A percentile compares a stretch with the other conserved stretches of the same genome.
These are phyloP conservation scores for Pipra filicauda DNA, from an alignment of 2,113 vertebrate genomes.

Conservation along the genomic window DNA sequence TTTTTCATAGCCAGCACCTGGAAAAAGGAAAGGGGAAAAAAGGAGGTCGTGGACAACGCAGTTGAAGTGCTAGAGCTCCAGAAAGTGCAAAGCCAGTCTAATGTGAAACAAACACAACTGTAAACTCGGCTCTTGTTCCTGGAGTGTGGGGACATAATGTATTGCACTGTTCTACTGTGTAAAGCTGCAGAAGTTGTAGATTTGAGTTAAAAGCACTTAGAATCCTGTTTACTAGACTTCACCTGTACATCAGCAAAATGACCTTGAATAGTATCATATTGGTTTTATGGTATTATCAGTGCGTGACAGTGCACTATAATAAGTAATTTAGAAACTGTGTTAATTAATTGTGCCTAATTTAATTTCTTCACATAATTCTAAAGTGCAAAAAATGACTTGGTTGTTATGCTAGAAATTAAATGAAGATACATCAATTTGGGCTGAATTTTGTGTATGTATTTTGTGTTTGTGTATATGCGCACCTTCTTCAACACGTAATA, in stretches of 20 bases:
- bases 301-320: not conserved
- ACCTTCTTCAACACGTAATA: not conserved
- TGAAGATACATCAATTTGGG: not conserved
- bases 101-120: constrained; percentile 10
- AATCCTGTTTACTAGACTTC: constrained; percentile 28
- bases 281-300: constrained; percentile 17
- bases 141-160: not conserved
- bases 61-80: constrained; percentile 1
- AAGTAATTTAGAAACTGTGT: constrained; percentile 30
- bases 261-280: constrained; percentile 60
- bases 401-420: constrained; percentile 21
- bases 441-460: constrained; percentile 4
- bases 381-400: not conserved
- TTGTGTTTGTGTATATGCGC: constrained; percentile 4
- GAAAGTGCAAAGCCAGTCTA: not conserved
- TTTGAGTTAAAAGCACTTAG: constrained; percentile 63
- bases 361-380: constrained; percentile 18
- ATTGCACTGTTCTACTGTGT: constrained; percentile 70
- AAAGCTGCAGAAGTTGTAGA: constrained; percentile 62
- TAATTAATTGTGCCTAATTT: constrained; percentile 45
- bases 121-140: constrained; percentile 41
- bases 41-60: not conserved
- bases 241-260: constrained; percentile 35
- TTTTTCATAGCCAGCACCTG: not conserved
- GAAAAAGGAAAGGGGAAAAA: not conserved